Percentiles rank a stretch among this genome's conserved stretches.
Evolutionary conservation across 2,888 invertebrate species (phyloP).

Genomic region (Stenoptilia bipunctidactyla): DNA sequence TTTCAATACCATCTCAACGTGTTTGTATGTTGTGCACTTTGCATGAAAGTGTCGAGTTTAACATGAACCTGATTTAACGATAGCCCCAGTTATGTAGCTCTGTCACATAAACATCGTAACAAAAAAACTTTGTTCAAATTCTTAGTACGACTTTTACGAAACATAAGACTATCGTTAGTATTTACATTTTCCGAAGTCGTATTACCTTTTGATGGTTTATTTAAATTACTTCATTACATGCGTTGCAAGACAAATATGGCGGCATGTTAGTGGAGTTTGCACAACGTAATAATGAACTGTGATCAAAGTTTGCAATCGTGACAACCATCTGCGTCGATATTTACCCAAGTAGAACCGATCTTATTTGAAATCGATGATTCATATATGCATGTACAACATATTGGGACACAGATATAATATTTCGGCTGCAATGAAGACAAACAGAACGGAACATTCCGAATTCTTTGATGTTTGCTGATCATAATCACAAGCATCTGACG

Average conservation of each 20-base stretch:
- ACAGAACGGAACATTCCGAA: background rate
- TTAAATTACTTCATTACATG: background rate
- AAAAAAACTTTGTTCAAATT: too few species aligned
- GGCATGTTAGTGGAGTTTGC: background rate
- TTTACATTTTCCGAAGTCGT: too few species aligned
- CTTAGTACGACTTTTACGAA: too few species aligned
- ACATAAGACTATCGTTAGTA: too few species aligned
- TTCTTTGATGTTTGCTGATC: background rate
- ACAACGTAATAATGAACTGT: background rate
- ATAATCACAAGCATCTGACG: background rate
- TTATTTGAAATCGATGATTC: background rate
- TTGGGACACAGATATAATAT: background rate
- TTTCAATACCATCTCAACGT: background rate
- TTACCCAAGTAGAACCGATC: background rate
- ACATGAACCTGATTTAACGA: too few species aligned
- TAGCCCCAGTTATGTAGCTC: too few species aligned
- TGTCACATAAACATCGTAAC: too few species aligned
- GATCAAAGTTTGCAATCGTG: conserved; percentile 1
- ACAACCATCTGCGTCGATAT: background rate
- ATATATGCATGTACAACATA: background rate
- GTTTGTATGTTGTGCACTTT: background rate
- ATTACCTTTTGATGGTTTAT: background rate
- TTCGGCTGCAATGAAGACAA: background rate
- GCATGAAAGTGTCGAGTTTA: too few species aligned
- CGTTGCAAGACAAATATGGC: too few species aligned